These are phyloP conservation scores for Alaudala cheleensis DNA, from an alignment of 2,113 vertebrate species.

Conservation along the genomic window DNA sequence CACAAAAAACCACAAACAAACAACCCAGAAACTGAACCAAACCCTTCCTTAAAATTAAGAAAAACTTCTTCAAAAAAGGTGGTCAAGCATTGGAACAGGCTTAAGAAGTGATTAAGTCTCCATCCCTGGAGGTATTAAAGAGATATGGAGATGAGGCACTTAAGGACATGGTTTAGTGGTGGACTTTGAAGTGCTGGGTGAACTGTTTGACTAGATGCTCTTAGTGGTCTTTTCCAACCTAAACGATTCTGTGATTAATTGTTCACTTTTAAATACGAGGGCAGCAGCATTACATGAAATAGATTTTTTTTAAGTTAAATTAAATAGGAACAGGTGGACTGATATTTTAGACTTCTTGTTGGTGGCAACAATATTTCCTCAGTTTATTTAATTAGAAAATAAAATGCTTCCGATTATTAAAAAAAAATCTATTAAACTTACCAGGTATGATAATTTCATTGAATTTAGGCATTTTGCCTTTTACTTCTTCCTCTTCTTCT, in stretches of 20 bases:
- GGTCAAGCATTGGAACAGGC: background rate
- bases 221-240: background rate
- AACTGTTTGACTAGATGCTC: background rate
- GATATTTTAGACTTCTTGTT: background rate
- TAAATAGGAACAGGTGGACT: constrained; percentile 5
- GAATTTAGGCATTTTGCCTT: constrained; percentile 58
- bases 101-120: background rate
- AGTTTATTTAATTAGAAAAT: background rate
- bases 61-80: background rate
- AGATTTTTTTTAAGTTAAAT: background rate
- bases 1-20: background rate
- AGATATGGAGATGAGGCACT: background rate
- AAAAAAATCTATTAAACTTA: constrained; percentile 58
- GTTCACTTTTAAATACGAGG: background rate
- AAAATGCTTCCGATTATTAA: background rate
- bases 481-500: constrained; percentile 50
- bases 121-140: background rate
- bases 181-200: background rate
- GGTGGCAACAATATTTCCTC: background rate
- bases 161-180: background rate
- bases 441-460: constrained; percentile 84
- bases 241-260: background rate
- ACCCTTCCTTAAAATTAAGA: background rate
- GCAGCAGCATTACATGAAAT: background rate
- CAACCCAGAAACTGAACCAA: background rate